Base-by-base conservation (phyloP, 1,140 invertebrate species). In the Aphaenogaster floridana region DNA sequence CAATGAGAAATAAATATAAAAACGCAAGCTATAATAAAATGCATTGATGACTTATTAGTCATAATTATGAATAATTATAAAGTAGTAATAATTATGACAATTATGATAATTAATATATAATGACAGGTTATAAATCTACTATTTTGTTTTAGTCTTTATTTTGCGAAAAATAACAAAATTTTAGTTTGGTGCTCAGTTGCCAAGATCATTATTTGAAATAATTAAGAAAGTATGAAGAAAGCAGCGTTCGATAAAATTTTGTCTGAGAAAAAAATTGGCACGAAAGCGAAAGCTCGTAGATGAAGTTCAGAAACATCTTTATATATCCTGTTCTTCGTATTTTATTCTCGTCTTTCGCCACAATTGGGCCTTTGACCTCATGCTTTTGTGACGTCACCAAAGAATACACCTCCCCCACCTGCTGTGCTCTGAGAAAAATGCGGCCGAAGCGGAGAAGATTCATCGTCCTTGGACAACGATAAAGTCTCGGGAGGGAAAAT, bases 391-490 rank as follows among this genome's bases (percentile, higher is more conserved):
- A 86, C 71, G 77, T 90, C 88, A 90, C 1, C 57, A n/a, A 66
- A 57, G 45, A 79, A 85, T 80, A 11, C n/a, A 3, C 50, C 8
- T 28, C 13, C 13, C 21, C 13, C 8, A 36, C 36, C 13, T 48
- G 71, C 45, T 59, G 28, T 57, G 6, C n/a, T 13, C 15, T 11
- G 17, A 79, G 71, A 78, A 86, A 86, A 86, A 86, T 54, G 59
- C 39, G 57, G 11, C 52, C 39, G 42, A 83, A 83, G n/a, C 59
- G 17, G 34, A 36, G 28, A 42, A 79, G 76, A 86, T 89, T 76
- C 78, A 86, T 74, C 71, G 72, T 50, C 21, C 42, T 54, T 50
- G 50, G 87, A 76, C 42, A 15, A 86, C 61, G 81, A 89, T 74
- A 61, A 84, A 86, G 68, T 72, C 11, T 57, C 54, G 5, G n/a